Evolutionary conservation across 1,140 invertebrate species (phyloP).

Genomic region (Cydia amplana): DNA sequence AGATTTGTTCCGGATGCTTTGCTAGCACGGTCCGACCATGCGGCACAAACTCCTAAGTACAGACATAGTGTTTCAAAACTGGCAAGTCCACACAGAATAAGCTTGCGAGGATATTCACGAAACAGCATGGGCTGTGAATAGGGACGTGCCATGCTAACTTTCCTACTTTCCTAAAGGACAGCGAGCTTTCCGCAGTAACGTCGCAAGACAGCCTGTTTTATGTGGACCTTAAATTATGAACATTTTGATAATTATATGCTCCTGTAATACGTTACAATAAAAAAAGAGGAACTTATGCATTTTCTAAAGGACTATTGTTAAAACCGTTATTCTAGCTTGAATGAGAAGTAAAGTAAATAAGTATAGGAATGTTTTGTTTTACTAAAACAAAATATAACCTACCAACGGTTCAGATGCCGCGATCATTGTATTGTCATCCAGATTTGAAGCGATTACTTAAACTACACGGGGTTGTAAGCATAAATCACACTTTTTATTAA

Average conservation of each 20-base stretch:
- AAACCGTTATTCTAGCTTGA: not conserved
- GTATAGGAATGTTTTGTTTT: not conserved
- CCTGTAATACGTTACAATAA: not conserved
- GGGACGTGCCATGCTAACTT: too few relatives aligned
- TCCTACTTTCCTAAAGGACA: too few relatives aligned
- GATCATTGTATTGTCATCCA: constrained; percentile 90
- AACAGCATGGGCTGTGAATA: too few relatives aligned
- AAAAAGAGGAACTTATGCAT: not conserved
- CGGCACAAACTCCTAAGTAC: constrained; percentile 90
- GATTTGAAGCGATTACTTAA: constrained; percentile 80
- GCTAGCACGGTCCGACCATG: constrained; percentile 90
- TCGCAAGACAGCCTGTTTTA: too few relatives aligned
- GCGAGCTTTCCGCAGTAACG: too few relatives aligned
- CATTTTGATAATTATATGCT: not conserved
- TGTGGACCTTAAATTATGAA: not conserved
- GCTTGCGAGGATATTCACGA: not conserved
- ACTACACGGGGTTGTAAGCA: constrained; percentile 38
- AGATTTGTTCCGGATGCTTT: constrained; percentile 86
- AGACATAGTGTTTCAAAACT: not conserved
- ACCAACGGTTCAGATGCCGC: constrained; percentile 91
- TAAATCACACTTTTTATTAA: constrained; percentile 29
- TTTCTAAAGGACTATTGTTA: not conserved
- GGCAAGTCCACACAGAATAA: not conserved
- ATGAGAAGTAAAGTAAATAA: constrained; percentile 31
- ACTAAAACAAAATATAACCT: constrained; percentile 48